phyloP scores from a whole-genome alignment of 2,113 vertebrate genomes.

The Pteronura brasiliensis region DNA sequence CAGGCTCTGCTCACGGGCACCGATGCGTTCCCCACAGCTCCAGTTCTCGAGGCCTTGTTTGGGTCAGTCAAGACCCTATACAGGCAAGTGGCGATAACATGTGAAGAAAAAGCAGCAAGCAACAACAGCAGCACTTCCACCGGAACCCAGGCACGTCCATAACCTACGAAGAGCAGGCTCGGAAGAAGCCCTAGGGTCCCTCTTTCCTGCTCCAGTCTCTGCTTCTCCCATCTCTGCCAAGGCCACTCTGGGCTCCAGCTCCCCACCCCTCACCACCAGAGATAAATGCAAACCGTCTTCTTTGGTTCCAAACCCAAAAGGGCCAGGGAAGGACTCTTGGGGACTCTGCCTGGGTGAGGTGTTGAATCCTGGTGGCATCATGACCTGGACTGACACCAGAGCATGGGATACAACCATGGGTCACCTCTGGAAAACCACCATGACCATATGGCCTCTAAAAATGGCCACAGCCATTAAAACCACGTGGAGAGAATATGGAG shows the following conservation, averaged over 20 bases:
- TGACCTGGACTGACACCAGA: background rate
- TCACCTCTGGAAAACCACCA: background rate
- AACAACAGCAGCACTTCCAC: rapidly evolving
- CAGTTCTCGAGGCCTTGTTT: no score
- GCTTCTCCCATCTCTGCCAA: background rate
- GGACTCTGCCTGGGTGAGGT: background rate
- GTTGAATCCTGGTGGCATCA: background rate
- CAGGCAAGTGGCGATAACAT: background rate
- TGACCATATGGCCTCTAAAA: rapidly evolving
- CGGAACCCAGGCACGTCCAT: rapidly evolving
- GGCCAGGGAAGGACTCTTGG: background rate
- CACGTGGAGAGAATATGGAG: background rate
- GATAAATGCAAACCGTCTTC: background rate
- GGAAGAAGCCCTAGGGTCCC: background rate
- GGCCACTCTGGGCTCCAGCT: rapidly evolving
- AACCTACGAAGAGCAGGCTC: background rate
- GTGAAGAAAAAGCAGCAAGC: background rate
- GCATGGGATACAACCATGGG: rapidly evolving
- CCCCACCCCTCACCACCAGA: background rate
- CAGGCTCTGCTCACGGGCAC: rapidly evolving
- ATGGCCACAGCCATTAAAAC: background rate
- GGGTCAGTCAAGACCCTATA: background rate
- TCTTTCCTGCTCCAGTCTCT: rapidly evolving
- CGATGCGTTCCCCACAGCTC: background rate
- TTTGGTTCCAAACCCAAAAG: background rate